Evolutionary conservation across 2,113 vertebrate species (phyloP).

Genomic region (Dasypus novemcinctus): DNA sequence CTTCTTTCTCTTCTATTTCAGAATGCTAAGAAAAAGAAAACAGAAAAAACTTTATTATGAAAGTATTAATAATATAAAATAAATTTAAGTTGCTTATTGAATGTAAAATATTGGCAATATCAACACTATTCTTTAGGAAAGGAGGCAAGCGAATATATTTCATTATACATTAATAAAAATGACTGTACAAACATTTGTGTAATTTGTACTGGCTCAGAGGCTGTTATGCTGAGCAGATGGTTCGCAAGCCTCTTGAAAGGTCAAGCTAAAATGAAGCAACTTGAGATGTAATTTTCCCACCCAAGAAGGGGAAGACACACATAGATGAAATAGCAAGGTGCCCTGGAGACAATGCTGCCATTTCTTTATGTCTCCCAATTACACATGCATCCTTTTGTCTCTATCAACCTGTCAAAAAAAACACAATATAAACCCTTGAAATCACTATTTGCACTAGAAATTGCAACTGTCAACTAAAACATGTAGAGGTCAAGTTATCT

Average conservation of each 20-base stretch:
- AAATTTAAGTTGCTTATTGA: neutral
- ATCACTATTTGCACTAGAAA: slow-evolving; percentile 25
- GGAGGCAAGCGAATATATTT: neutral
- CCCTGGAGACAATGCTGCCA: neutral
- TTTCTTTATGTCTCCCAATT: neutral
- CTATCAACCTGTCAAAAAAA: neutral
- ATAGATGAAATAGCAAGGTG: neutral
- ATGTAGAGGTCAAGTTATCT: neutral
- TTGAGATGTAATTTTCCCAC: neutral
- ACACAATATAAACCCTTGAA: neutral
- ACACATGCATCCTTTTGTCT: neutral
- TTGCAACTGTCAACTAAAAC: neutral
- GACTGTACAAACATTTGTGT: neutral
- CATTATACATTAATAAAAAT: neutral
- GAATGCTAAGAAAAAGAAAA: slow-evolving; percentile 81
- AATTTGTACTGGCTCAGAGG: slow-evolving; percentile 2
- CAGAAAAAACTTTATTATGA: neutral
- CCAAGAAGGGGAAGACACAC: neutral
- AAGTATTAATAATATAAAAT: neutral
- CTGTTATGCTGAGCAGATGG: neutral
- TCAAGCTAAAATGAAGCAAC: neutral
- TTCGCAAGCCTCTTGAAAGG: neutral
- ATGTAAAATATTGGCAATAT: slow-evolving; percentile 5
- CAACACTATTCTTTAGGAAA: slow-evolving; percentile 25
- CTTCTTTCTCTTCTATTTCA: slow-evolving; percentile 90